A percentile compares a stretch with the other conserved stretches of the same genome.
Conservation (phyloP, 2,797 vertebrate genomes). For the Gymnothorax reevesii region DNA sequence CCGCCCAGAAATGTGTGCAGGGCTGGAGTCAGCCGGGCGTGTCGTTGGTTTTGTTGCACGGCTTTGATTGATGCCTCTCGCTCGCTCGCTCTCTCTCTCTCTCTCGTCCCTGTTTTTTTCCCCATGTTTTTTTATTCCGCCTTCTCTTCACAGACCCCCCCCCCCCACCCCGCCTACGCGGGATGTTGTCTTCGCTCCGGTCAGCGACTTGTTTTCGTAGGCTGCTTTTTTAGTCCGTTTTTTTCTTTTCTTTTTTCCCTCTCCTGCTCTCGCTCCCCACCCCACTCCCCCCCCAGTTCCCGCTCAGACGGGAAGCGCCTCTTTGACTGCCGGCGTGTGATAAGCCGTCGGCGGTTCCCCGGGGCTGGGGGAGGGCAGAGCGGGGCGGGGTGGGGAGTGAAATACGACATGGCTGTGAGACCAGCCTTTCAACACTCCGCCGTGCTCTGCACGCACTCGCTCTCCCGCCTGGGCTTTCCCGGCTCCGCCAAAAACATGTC, state of each 20-base stretch:
- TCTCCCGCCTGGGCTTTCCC: background rate
- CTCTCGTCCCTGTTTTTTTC: background rate
- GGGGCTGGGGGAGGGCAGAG: background rate
- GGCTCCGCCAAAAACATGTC: background rate
- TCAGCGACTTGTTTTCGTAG: slow-evolving; percentile 20
- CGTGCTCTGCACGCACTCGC: background rate
- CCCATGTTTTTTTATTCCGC: background rate
- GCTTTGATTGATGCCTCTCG: background rate
- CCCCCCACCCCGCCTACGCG: background rate
- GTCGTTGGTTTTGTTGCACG: background rate
- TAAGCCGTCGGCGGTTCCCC: slow-evolving; percentile 11
- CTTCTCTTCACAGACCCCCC: background rate
- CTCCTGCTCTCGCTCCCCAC: background rate
- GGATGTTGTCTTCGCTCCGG: background rate
- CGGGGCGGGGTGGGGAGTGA: background rate
- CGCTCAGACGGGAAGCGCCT: slow-evolving; percentile 15
- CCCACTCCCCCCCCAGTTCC: background rate
- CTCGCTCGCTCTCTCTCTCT: background rate
- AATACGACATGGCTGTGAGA: slow-evolving; percentile 15
- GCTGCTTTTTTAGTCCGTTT: background rate
- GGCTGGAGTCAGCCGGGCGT: background rate
- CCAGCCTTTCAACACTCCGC: slow-evolving; percentile 9
- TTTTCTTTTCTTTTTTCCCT: background rate
- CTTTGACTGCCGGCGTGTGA: slow-evolving; percentile 23
- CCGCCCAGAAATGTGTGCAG: background rate